Evolutionary conservation across 1,140 invertebrate genomes (phyloP).

Genomic region (Drosophila carrolli): DNA sequence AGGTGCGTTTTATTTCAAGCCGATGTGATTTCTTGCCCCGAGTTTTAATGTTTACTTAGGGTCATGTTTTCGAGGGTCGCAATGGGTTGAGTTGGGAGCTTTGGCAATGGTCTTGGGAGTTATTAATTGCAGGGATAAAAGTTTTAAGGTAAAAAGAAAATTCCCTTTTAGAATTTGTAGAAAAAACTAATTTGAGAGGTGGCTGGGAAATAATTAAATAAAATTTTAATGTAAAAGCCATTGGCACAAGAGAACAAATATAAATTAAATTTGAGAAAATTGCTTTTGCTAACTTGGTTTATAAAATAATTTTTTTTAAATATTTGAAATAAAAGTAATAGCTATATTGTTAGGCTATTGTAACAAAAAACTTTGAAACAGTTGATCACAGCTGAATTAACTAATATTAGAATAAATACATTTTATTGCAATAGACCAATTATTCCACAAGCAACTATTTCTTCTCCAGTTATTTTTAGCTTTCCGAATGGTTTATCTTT

Average conservation of each 20-base stretch:
- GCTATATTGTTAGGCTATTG: too few relatives aligned
- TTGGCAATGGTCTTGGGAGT: constrained; percentile 30
- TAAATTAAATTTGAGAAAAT: too few relatives aligned
- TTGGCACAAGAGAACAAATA: not conserved
- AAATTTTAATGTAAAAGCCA: constrained; percentile 7
- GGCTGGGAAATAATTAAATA: constrained; percentile 17
- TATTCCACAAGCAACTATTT: not conserved
- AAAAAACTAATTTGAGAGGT: not conserved
- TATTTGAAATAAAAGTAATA: too few relatives aligned
- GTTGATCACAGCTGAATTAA: too few relatives aligned
- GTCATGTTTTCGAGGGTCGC: constrained; percentile 26
- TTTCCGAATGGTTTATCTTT: constrained; percentile 22
- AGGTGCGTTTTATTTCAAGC: constrained; percentile 67
- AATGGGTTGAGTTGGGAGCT: constrained; percentile 24
- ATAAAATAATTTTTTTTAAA: too few relatives aligned
- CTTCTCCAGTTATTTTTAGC: constrained; percentile 6
- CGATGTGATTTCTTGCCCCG: constrained; percentile 35
- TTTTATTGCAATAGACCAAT: not conserved
- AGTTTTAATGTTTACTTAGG: constrained; percentile 65
- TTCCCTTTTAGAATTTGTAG: not conserved
- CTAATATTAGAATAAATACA: too few relatives aligned
- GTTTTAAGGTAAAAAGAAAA: constrained; percentile 15
- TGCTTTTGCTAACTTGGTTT: too few relatives aligned
- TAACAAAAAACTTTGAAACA: too few relatives aligned
- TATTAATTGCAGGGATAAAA: constrained; percentile 48